phyloP scores from a whole-genome alignment of 1,140 invertebrate species.

The Manduca sexta region DNA sequence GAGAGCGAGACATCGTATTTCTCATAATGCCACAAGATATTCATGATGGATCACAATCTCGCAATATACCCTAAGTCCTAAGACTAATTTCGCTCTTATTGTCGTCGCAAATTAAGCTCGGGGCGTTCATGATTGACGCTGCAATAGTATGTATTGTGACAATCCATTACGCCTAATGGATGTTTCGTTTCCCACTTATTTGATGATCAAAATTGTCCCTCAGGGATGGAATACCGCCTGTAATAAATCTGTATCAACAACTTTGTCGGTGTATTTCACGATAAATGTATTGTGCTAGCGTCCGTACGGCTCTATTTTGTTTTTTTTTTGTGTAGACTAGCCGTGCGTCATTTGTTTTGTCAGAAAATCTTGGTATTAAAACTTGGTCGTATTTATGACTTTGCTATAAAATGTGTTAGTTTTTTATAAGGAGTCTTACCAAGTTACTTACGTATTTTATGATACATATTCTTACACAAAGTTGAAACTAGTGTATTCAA shows the following conservation, averaged over 20 bases:
- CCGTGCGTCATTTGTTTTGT: no score
- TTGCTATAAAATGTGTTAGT: no score
- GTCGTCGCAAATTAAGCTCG: conserved; percentile 17
- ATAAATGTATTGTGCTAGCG: no score
- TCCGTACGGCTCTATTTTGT: no score
- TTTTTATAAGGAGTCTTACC: no score
- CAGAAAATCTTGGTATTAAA: no score
- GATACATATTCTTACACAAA: no score
- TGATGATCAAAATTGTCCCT: conserved; percentile 18
- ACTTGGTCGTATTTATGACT: no score
- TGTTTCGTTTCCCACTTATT: conserved; percentile 17
- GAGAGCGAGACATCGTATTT: neutral
- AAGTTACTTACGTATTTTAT: no score
- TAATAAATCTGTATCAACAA: conserved; percentile 7
- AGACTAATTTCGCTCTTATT: conserved; percentile 18
- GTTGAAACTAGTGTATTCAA: no score
- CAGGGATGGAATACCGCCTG: conserved; percentile 1
- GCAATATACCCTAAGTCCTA: conserved; percentile 10
- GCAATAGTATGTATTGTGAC: conserved; percentile 16
- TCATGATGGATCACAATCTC: neutral
- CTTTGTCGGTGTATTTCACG: neutral
- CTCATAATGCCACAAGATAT: neutral
- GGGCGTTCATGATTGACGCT: conserved; percentile 15
- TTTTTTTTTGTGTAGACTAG: no score
- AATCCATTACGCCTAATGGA: conserved; percentile 23